Conservation (phyloP, 2,797 vertebrate species). For the Chiloscyllium punctatum region DNA sequence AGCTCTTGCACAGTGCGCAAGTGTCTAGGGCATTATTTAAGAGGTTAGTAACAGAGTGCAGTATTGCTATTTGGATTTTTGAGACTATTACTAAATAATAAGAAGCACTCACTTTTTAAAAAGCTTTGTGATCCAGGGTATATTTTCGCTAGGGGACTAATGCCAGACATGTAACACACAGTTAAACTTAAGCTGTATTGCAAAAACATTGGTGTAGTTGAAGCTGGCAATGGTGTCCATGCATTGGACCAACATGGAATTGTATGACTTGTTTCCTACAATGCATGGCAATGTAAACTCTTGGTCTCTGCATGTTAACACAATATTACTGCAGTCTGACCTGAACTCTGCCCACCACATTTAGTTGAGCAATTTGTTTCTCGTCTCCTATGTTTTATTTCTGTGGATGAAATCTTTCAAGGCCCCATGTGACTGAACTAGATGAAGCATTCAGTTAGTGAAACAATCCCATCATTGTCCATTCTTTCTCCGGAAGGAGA, state of each 20-base stretch:
- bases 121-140: background rate
- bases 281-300: background rate
- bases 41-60: background rate
- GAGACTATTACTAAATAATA: background rate
- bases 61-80: background rate
- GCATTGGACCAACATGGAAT: background rate
- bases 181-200: background rate
- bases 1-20: too few species aligned
- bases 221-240: background rate
- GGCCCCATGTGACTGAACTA: conserved; percentile 8
- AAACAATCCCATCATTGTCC: background rate
- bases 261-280: background rate
- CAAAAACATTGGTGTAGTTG: background rate
- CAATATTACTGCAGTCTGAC: background rate
- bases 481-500: background rate
- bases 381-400: background rate
- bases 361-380: background rate
- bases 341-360: background rate
- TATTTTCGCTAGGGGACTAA: background rate
- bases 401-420: background rate
- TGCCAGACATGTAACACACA: background rate
- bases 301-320: background rate
- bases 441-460: background rate
- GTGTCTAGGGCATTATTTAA: too few species aligned
- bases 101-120: background rate